Conservation (phyloP, 2,888 invertebrate genomes). For the Ichneumon xanthorius region DNA sequence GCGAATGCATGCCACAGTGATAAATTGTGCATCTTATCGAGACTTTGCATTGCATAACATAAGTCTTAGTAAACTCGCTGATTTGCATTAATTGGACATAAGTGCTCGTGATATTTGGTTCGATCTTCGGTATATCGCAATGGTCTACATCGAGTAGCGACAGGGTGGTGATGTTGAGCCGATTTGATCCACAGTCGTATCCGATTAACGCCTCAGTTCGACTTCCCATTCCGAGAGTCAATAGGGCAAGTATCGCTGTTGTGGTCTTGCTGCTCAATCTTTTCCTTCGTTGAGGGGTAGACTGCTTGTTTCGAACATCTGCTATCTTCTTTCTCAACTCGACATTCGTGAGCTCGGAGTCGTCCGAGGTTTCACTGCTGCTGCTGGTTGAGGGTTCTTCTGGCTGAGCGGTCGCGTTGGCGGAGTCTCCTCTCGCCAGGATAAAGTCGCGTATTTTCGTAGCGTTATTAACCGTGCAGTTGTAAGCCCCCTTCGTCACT, state of each 20-base stretch:
- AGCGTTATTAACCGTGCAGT: no score
- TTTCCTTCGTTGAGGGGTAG: neutral
- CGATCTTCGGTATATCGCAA: slow-evolving; percentile 49
- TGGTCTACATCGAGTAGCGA: slow-evolving; percentile 57
- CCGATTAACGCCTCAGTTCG: slow-evolving; percentile 28
- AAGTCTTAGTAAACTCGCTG: no score
- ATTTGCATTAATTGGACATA: no score
- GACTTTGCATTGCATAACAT: no score
- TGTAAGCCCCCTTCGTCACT: no score
- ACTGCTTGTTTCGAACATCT: neutral
- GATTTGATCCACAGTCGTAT: slow-evolving; percentile 59
- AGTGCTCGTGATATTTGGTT: no score
- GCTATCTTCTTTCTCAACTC: neutral
- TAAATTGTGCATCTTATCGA: no score
- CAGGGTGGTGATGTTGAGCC: slow-evolving; percentile 56
- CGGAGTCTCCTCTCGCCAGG: no score
- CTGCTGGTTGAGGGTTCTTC: neutral
- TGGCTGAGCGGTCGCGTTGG: neutral
- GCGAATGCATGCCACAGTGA: no score
- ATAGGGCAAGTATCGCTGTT: neutral
- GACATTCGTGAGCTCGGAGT: no score
- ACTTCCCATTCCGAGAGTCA: neutral
- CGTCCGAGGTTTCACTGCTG: neutral
- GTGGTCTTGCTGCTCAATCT: neutral
- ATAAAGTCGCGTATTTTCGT: no score